Conservation (phyloP, 2,797 vertebrate species). For the Acipenser oxyrinchus region DNA sequence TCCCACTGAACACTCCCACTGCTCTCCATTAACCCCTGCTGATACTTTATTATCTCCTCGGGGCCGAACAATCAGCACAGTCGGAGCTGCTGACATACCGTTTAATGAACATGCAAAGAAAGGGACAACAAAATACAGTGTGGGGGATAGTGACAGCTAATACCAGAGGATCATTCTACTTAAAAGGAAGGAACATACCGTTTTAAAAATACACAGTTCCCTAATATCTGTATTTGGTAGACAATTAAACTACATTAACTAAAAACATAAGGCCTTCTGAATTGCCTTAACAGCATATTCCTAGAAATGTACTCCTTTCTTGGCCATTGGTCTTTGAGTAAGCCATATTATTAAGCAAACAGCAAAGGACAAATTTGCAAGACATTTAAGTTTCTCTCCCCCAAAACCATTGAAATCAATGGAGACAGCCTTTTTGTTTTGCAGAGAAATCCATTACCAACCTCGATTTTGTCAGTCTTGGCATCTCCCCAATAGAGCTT, state of each 20-base stretch:
- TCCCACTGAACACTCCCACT: constrained; percentile 38
- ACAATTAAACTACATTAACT: no score
- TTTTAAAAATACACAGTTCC: no score
- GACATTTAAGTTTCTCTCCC: no score
- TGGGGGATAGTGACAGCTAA: background rate
- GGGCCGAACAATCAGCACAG: constrained; percentile 26
- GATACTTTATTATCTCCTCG: constrained; percentile 42
- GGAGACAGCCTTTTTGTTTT: background rate
- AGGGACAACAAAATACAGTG: background rate
- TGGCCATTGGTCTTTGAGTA: no score
- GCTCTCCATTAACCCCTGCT: constrained; percentile 45
- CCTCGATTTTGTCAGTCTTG: constrained; percentile 95
- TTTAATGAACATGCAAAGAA: constrained; percentile 17
- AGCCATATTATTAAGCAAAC: no score
- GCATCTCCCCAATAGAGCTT: constrained; percentile 97
- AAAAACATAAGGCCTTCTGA: no score
- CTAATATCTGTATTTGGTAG: no score
- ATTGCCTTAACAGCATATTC: no score
- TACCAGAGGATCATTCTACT: background rate
- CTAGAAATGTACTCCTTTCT: no score
- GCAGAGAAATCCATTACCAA: constrained; percentile 37
- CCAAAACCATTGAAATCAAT: no score
- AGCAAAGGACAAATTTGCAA: no score
- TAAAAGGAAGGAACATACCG: no score
- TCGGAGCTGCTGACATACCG: background rate